Conservation (phyloP, 2,888 invertebrate species). For the Lordiphosa fenestrarum region DNA sequence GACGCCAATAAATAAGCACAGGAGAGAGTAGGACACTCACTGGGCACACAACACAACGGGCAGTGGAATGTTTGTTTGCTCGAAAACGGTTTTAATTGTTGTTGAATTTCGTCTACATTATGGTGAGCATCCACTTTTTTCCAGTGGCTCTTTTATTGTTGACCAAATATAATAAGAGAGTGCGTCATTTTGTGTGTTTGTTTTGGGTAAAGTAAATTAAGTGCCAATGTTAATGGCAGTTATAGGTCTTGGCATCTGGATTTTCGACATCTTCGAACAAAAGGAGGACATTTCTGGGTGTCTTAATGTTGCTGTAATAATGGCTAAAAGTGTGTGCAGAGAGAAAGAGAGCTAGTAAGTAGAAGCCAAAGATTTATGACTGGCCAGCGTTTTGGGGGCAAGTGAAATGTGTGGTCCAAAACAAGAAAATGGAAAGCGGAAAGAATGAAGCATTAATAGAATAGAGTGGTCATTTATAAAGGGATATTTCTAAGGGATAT, state of each 20-base stretch:
- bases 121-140: slow-evolving; percentile 23
- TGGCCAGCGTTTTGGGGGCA: slow-evolving; percentile 28
- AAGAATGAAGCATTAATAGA: no score
- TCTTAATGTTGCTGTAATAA: slow-evolving; percentile 68
- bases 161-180: slow-evolving; percentile 68
- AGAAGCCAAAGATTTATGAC: slow-evolving; percentile 58
- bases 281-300: slow-evolving; percentile 65
- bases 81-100: slow-evolving; percentile 71
- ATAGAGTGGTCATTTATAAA: background rate
- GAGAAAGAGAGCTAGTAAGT: slow-evolving; percentile 48
- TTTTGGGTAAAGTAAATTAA: slow-evolving; percentile 73
- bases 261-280: slow-evolving; percentile 48
- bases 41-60: slow-evolving; percentile 11
- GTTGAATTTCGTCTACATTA: slow-evolving; percentile 42
- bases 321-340: slow-evolving; percentile 61
- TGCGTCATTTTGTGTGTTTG: slow-evolving; percentile 61
- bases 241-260: slow-evolving; percentile 67
- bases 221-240: slow-evolving; percentile 74
- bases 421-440: background rate
- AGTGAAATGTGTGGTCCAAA: slow-evolving; percentile 27
- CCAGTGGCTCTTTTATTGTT: slow-evolving; percentile 52
- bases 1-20: slow-evolving; percentile 72
- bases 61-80: slow-evolving; percentile 54
- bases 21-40: slow-evolving; percentile 24
- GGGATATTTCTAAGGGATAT: no score